Percentiles rank a stretch among this genome's conserved stretches.
Evolutionary conservation across 1,140 invertebrate genomes (phyloP).

Genomic region (Lasioglossum baleicum): DNA sequence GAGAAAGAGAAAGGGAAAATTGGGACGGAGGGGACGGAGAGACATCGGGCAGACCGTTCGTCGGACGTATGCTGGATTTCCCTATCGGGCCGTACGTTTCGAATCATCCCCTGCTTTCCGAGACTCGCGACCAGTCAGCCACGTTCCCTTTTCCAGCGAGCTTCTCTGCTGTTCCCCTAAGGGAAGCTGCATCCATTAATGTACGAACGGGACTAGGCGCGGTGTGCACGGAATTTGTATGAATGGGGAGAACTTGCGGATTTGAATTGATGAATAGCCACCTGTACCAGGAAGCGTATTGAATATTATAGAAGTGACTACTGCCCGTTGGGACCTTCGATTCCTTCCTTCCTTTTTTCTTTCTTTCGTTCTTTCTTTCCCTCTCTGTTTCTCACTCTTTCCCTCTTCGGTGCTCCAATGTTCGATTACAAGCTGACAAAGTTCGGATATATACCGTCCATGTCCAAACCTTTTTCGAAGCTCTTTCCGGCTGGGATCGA

Average conservation of each 20-base stretch:
- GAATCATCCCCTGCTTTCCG: slow-evolving; percentile 68
- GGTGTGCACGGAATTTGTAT: slow-evolving; percentile 70
- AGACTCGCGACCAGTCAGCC: slow-evolving; percentile 49
- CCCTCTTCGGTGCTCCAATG: background rate
- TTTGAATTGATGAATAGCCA: slow-evolving; percentile 75
- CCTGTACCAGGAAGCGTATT: slow-evolving; percentile 61
- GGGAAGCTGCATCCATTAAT: slow-evolving; percentile 73
- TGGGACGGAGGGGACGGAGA: too few species aligned
- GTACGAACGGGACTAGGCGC: slow-evolving; percentile 40
- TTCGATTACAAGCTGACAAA: slow-evolving; percentile 32
- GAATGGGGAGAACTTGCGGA: slow-evolving; percentile 73
- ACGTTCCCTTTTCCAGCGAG: slow-evolving; percentile 47
- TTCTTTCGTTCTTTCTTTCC: too few species aligned
- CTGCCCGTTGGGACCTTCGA: slow-evolving; percentile 14
- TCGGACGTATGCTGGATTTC: slow-evolving; percentile 73
- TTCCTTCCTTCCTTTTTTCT: slow-evolving; percentile 24
- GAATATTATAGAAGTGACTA: slow-evolving; percentile 65
- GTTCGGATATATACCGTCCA: slow-evolving; percentile 1
- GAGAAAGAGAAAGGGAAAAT: background rate
- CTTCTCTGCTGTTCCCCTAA: slow-evolving; percentile 55
- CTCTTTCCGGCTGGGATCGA: background rate
- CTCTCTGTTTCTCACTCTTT: too few species aligned
- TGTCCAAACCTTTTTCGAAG: background rate
- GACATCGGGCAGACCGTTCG: slow-evolving; percentile 34
- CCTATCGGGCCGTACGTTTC: slow-evolving; percentile 76